Percentiles rank a stretch among this genome's conserved stretches.
Evolutionary conservation across 53 echinoderm and acorn worm genomes (phyloP).

Genomic region (Apostichopus leukothele): DNA sequence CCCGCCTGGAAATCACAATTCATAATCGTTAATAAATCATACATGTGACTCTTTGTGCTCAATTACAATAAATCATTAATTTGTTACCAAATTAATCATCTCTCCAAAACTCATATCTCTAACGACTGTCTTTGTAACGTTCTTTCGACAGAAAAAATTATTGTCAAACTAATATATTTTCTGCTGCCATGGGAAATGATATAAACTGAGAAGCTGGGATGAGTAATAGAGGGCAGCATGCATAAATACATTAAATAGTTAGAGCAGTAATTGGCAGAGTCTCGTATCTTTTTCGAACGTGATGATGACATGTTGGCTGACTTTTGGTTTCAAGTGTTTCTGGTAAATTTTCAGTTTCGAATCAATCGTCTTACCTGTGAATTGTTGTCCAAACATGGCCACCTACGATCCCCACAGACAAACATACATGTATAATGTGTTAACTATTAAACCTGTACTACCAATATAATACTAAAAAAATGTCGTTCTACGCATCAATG

Average conservation of each 20-base stretch:
- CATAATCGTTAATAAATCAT: background rate
- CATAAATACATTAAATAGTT: background rate
- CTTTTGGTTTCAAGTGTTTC: too few species aligned
- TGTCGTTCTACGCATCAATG: too few species aligned
- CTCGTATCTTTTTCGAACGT: too few species aligned
- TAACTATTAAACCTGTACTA: too few species aligned
- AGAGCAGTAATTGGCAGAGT: too few species aligned
- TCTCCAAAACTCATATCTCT: background rate
- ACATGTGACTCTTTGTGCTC: background rate
- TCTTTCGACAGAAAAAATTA: background rate
- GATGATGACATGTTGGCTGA: too few species aligned
- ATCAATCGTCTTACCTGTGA: too few species aligned
- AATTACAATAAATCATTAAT: slow-evolving; percentile 7
- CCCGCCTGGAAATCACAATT: background rate
- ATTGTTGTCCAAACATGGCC: too few species aligned
- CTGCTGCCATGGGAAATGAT: background rate
- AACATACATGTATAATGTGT: too few species aligned
- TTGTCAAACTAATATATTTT: background rate
- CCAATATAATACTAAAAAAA: too few species aligned
- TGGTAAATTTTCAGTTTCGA: too few species aligned
- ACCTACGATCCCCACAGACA: too few species aligned
- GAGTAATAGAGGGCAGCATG: background rate
- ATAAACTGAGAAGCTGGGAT: background rate
- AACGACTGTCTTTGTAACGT: background rate
- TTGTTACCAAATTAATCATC: slow-evolving; percentile 5